phyloP scores from a whole-genome alignment of 2,113 vertebrate genomes.

The Brachypteracias leptosomus region DNA sequence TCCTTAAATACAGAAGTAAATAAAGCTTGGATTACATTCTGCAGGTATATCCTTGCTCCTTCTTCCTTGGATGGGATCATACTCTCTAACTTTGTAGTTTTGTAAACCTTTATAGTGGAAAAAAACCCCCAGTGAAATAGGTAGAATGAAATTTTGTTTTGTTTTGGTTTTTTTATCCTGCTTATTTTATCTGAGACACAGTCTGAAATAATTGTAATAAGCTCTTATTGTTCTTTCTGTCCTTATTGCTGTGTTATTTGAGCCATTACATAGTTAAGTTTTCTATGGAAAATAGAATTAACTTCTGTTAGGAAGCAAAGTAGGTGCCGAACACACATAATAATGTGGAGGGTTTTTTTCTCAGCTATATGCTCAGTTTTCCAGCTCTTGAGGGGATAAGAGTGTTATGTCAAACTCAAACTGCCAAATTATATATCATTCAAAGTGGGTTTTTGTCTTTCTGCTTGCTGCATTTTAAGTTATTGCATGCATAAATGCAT shows the following conservation, averaged over 20 bases:
- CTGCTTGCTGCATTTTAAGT: background rate
- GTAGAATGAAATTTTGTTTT: background rate
- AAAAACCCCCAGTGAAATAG: background rate
- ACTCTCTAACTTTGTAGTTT: background rate
- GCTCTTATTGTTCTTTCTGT: background rate
- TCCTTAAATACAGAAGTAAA: background rate
- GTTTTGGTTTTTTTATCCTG: background rate
- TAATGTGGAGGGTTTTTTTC: background rate
- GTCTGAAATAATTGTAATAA: background rate
- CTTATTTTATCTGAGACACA: background rate
- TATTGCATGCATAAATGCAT: background rate
- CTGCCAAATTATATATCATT: background rate
- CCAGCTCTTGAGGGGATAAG: background rate
- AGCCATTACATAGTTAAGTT: background rate
- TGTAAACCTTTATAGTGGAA: background rate
- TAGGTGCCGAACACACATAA: background rate
- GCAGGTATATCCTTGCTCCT: background rate
- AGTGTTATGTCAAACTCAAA: background rate
- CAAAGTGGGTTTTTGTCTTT: background rate
- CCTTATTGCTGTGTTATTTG: background rate
- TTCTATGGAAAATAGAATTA: background rate
- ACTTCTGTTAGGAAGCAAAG: background rate
- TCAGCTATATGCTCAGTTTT: background rate
- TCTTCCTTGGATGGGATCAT: background rate
- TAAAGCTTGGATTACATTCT: background rate